Evolutionary conservation across 2,888 invertebrate species (phyloP).

Genomic region (Caenorhabditis zanzibari): DNA sequence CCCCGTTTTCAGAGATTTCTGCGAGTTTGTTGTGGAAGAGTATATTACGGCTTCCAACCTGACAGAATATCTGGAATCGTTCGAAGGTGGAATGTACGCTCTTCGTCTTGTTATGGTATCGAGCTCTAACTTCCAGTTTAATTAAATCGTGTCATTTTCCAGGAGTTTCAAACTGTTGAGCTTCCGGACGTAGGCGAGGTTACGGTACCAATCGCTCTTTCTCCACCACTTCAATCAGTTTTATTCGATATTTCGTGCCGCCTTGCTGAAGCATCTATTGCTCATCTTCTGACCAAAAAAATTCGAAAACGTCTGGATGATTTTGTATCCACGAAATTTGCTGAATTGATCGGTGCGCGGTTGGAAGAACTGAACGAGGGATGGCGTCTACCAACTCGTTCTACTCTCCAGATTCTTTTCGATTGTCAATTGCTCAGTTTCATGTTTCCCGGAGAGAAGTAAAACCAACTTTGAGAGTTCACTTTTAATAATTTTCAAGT

Average conservation of each 20-base stretch:
- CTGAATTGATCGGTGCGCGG: slow-evolving; percentile 55
- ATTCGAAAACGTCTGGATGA: slow-evolving; percentile 53
- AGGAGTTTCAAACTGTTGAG: slow-evolving; percentile 71
- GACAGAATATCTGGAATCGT: slow-evolving; percentile 53
- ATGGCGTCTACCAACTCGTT: slow-evolving; percentile 58
- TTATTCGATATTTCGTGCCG: slow-evolving; percentile 58
- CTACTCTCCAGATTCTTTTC: slow-evolving; percentile 56
- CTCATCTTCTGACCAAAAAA: slow-evolving; percentile 67
- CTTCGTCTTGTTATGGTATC: slow-evolving; percentile 56
- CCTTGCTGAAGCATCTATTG: slow-evolving; percentile 62
- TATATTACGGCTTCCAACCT: slow-evolving; percentile 45
- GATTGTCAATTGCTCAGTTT: slow-evolving; percentile 58
- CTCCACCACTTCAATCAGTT: slow-evolving; percentile 58
- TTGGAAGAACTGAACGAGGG: slow-evolving; percentile 46
- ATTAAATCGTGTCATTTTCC: background rate
- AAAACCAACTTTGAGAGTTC: background rate
- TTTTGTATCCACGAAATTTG: slow-evolving; percentile 26
- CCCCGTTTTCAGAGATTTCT: slow-evolving; percentile 50
- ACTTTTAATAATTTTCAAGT: background rate
- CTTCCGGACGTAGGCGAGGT: slow-evolving; percentile 69
- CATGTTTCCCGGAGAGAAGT: slow-evolving; percentile 67
- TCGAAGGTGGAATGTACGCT: slow-evolving; percentile 63
- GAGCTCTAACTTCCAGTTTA: background rate
- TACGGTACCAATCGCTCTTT: slow-evolving; percentile 64
- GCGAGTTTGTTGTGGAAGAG: slow-evolving; percentile 45